Evolutionary conservation across 2,888 invertebrate genomes (phyloP), one percentile per base, ranked within the genome.

Genomic region (Pyralis farinalis): DNA sequence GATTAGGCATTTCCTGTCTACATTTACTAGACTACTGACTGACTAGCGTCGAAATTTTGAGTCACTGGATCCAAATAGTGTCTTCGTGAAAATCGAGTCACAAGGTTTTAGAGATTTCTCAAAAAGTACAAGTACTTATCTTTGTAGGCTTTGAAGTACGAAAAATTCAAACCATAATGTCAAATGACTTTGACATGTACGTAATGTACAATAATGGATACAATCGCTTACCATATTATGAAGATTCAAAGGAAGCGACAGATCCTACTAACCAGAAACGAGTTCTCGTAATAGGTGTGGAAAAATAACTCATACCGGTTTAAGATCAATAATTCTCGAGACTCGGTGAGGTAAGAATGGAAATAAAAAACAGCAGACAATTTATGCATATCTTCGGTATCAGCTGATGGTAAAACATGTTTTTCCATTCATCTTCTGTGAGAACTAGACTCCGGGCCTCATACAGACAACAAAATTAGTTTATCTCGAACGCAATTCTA

Each of bases 401-500:
- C 86, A 86, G 87, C 85, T 87, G 87, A 84, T 79, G 61, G 55
- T 47, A 48, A 67, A 74, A 83, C 78, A 53, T 57, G 79, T 82
- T 78, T 77, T 58, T 67, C 59, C 75, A 74, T 76, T 78, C 77
- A 75, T 5, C 25, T 25, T 25, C 20, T 30, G 7, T 20, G 12
- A 10, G 21, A 22, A 37, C 30, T 22, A 7, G 30, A 20, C 27
- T 11, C 9, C 16, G 27, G 28, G 37, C 21, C 10, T 21, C 21
- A n/a, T n/a, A n/a, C n/a, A n/a, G n/a, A n/a, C n/a, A n/a, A n/a
- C n/a, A n/a, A n/a, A n/a, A n/a, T n/a, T n/a, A n/a, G n/a, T n/a
- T n/a, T n/a, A n/a, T n/a, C n/a, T n/a, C n/a, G n/a, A n/a, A n/a
- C n/a, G n/a, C n/a, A n/a, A n/a, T n/a, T n/a, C n/a, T n/a, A n/a